Percentiles rank a stretch among this genome's conserved stretches.
These are phyloP conservation scores for Cryptocephalus primarius DNA, from an alignment of 2,888 invertebrate species.

Conservation along the genomic window DNA sequence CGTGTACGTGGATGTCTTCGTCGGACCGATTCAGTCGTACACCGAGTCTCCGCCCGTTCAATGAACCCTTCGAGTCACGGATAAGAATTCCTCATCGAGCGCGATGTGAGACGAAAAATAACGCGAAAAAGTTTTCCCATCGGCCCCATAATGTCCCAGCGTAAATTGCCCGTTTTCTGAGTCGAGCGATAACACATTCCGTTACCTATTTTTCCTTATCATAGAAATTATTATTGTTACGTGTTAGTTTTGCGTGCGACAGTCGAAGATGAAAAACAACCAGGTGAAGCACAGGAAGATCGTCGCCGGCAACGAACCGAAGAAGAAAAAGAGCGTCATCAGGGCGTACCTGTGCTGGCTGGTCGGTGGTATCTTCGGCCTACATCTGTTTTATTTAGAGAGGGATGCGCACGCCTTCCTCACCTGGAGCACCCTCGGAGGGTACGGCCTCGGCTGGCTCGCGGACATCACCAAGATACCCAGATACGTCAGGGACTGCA, in stretches of 20 bases:
- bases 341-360: constrained; percentile 78
- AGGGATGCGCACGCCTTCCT: constrained; percentile 85
- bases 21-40: constrained; percentile 7
- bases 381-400: constrained; percentile 84
- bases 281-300: not conserved
- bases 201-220: too few relatives aligned
- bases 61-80: constrained; percentile 8
- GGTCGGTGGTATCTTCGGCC: constrained; percentile 76
- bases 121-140: too few relatives aligned
- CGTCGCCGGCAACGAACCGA: not conserved
- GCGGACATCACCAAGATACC: constrained; percentile 77
- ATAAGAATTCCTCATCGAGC: too few relatives aligned
- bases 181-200: too few relatives aligned
- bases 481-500: constrained; percentile 72
- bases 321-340: constrained; percentile 45
- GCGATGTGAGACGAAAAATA: too few relatives aligned
- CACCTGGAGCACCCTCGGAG: constrained; percentile 80
- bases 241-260: not conserved
- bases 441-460: constrained; percentile 81
- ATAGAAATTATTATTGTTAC: too few relatives aligned
- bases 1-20: constrained; percentile 15
- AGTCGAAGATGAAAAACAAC: not conserved
- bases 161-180: too few relatives aligned
- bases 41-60: constrained; percentile 13
- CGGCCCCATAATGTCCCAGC: too few relatives aligned